Percentiles rank a stretch among this genome's conserved stretches.
Conservation (phyloP, 1,140 invertebrate genomes). For the Capitella teleta region DNA sequence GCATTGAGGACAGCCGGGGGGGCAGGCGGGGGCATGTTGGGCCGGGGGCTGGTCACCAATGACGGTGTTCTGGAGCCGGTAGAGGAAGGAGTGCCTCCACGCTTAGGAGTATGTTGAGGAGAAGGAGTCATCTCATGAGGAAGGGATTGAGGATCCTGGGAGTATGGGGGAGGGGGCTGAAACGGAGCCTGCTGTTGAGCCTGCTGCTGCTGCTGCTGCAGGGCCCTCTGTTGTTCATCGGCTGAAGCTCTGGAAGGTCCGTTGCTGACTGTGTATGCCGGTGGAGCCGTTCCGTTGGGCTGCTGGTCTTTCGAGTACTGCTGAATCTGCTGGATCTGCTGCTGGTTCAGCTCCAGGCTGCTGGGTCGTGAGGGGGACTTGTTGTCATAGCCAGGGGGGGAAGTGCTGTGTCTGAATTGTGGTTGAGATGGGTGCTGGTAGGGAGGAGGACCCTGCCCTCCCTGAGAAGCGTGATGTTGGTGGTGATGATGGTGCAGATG, state of each 20-base stretch:
- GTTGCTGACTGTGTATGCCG: too few relatives aligned
- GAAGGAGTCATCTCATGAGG: too few relatives aligned
- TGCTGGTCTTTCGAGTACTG: too few relatives aligned
- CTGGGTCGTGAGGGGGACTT: not conserved
- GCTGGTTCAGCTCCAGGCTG: conserved; percentile 8
- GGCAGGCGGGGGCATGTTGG: conserved; percentile 36
- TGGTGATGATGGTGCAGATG: too few relatives aligned
- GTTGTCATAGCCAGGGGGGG: too few relatives aligned
- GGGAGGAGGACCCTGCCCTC: not conserved
- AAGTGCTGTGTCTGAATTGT: too few relatives aligned
- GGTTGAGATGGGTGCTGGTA: too few relatives aligned
- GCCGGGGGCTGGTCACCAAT: conserved; percentile 18
- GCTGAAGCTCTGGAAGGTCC: not conserved
- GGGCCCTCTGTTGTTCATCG: not conserved
- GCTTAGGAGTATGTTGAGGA: too few relatives aligned
- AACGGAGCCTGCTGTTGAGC: not conserved
- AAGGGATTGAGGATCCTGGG: too few relatives aligned
- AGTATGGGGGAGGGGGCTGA: not conserved
- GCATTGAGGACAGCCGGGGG: conserved; percentile 54
- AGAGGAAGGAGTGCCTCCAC: conserved; percentile 5
- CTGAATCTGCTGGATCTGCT: not conserved
- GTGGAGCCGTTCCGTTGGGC: too few relatives aligned
- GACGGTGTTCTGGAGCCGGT: conserved; percentile 15
- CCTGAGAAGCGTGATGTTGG: not conserved
- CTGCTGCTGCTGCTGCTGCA: conserved; percentile 5